Base-by-base conservation (phyloP, 2,113 vertebrate species). In the Pseudorhombus dupliciocellatus region DNA sequence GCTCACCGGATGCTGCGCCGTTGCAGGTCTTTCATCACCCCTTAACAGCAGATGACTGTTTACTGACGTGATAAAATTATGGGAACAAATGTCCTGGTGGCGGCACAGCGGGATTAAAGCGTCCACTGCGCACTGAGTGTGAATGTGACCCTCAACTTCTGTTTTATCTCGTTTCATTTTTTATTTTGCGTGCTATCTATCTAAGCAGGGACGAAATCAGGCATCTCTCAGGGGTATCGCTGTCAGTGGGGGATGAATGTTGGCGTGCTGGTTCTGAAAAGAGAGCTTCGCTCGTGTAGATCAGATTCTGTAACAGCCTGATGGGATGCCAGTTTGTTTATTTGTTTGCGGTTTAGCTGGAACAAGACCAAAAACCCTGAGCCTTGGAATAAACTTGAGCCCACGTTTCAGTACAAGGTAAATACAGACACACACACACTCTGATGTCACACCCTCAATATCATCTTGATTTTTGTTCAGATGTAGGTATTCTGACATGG, bases 401-500 rank as follows among this genome's bases (percentile, higher is more conserved):
- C 96, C 25, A 96, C 92, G 4, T 93, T 96, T 81, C 96, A 97
- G 79, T 97, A 97, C 75, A 97, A 98, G 96, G 96, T 97, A 91
- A 75, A 12, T 5, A 16, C 57, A 24, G 22, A 61, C 25, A 30
- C 21, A 34, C 5, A 44, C 21, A 52, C 10, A 12, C 14, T 9
- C 46, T 26, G 20, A 1, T 22, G 18, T 2, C 8, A 30, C 12
- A 15, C 31, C n/a, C n/a, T 11, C 10, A 1, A 2, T 37, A 12
- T 37, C 10, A 37, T 12, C 31, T 11, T 10, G 0, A 34, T 18
- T 26, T 56, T 3, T 25, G 37, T 67, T 77, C 57, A 10, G 31
- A 37, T 10, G 20, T 21, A 53, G 31, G 44, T 31, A 16, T 46
- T 1, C 18, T 44, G 21, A 21, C 42, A 15, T 15, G 14, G 2